Base-by-base conservation (phyloP, 2,888 invertebrate species). In the Ernsta delagoae region DNA sequence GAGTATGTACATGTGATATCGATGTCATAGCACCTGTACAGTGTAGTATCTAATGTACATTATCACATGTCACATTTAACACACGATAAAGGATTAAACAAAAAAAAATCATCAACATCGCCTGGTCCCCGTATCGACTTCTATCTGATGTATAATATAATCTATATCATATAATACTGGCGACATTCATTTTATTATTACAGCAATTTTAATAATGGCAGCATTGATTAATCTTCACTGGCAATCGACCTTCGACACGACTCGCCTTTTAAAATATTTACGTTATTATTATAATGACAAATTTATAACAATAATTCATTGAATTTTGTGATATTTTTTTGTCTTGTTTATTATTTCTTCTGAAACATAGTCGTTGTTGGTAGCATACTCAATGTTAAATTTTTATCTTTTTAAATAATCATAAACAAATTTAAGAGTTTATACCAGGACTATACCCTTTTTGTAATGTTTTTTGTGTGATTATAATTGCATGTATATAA, bases 1-100 rank as follows among this genome's bases (percentile, higher is more conserved):
- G 84, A 90, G 92, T 92, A 83, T 70, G 73, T 71, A 73, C 59
- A 60, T 69, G 68, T 74, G 72, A 34, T 66, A 65, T 75, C 70
- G 75, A 74, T 77, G 74, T 75, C 70, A 65, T 57, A 73, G 70
- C 76, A 75, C 74, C 56, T 73, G 73, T 73, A 72, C 71, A 73
- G 70, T 59, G 63, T 71, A 73, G 73, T 62, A 36, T 59, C 48
- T 66, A 66, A 63, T 62, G 59, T 63, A 67, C 65, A 65, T 60
- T 56, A n/a, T 70, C 65, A 65, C 65, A 45, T 11, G 43, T 56
- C 65, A 65, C 59, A 59, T 57, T 57, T 68, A 68, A 68, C 59
- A 59, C 69, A 69, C 69, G 34, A 60, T 3, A 60, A 62, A 64
- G 16, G n/a, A 31, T 50, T 54, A 45, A n/a, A n/a, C n/a, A n/a